These are phyloP conservation scores for Otolemur garnettii DNA, from an alignment of 2,113 vertebrate species.

Conservation along the genomic window DNA sequence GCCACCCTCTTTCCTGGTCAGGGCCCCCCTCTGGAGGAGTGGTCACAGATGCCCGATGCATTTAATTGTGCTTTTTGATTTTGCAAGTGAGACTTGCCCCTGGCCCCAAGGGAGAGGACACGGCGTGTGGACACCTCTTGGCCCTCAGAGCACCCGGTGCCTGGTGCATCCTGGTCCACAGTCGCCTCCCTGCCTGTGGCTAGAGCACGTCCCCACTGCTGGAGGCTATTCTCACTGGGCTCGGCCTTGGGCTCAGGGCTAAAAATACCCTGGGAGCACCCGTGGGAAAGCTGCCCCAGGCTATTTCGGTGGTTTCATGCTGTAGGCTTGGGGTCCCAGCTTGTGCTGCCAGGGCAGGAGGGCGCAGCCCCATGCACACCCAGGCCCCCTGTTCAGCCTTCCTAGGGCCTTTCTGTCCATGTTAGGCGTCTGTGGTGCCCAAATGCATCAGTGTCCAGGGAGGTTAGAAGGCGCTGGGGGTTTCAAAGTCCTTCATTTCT, in stretches of 20 bases:
- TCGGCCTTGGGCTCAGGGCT: constrained; percentile 80
- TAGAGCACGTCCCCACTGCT: constrained; percentile 86
- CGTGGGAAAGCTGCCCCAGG: constrained; percentile 88
- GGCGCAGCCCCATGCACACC: fast-evolving
- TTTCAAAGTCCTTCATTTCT: neutral
- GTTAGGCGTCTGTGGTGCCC: fast-evolving
- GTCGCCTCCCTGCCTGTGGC: neutral
- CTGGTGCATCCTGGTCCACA: fast-evolving
- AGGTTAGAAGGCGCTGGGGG: no score
- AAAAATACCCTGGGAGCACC: constrained; percentile 87
- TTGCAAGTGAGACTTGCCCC: neutral
- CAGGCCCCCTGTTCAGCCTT: fast-evolving
- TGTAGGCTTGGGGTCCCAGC: neutral
- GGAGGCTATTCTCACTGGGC: constrained; percentile 87
- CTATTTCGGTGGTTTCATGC: constrained; percentile 74
- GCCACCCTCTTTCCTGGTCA: neutral
- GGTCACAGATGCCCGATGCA: neutral
- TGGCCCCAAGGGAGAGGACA: constrained; percentile 46
- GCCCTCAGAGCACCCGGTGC: neutral
- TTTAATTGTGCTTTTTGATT: constrained; percentile 57
- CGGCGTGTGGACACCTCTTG: constrained; percentile 71
- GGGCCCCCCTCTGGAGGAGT: constrained; percentile 68
- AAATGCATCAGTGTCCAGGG: fast-evolving
- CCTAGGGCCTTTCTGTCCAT: fast-evolving
- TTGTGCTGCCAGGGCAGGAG: fast-evolving